Evolutionary conservation across 2,888 invertebrate species (phyloP).

Genomic region (Gastrophysa polygoni): DNA sequence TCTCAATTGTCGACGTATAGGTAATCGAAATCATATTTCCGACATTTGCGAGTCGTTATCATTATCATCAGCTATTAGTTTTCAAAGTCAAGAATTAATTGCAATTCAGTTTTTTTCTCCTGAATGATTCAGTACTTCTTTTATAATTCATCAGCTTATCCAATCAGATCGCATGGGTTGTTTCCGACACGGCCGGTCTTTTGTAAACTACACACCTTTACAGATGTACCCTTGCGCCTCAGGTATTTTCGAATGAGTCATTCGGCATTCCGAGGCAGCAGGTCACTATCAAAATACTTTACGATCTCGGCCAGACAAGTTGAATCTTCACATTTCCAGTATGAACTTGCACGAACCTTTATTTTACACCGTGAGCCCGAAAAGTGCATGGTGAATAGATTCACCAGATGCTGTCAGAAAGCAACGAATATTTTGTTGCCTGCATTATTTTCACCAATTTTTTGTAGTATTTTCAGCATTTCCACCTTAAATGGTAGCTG

Average conservation of each 20-base stretch:
- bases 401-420: too few relatives aligned
- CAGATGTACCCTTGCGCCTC: not conserved
- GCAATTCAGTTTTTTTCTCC: too few relatives aligned
- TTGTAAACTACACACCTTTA: not conserved
- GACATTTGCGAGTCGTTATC: too few relatives aligned
- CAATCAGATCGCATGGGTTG: not conserved
- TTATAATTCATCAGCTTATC: not conserved
- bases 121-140: too few relatives aligned
- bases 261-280: conserved; percentile 11
- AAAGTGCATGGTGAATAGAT: not conserved
- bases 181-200: not conserved
- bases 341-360: conserved; percentile 4
- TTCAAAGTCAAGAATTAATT: too few relatives aligned
- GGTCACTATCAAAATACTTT: conserved; percentile 9
- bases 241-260: conserved; percentile 15
- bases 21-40: too few relatives aligned
- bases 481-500: too few relatives aligned
- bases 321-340: conserved; percentile 10
- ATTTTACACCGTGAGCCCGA: conserved; percentile 3
- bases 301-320: conserved; percentile 8
- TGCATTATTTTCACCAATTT: too few relatives aligned
- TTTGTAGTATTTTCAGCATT: too few relatives aligned
- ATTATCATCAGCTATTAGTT: too few relatives aligned
- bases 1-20: too few relatives aligned
- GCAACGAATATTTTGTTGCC: too few relatives aligned